phyloP scores from a whole-genome alignment of 1,140 invertebrate species.

The Eubasilissa regina region DNA sequence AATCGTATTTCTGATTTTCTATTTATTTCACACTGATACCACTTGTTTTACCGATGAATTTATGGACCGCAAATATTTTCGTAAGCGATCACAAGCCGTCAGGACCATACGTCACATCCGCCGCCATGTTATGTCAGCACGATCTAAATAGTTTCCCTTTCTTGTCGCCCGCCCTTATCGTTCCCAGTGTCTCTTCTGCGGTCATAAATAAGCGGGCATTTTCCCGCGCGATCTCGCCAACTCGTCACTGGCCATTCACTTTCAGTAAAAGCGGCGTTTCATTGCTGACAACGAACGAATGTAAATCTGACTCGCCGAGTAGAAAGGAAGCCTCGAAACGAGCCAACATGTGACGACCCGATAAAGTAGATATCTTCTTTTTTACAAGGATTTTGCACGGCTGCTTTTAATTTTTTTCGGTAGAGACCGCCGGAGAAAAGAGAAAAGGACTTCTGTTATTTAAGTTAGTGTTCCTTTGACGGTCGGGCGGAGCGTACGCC shows the following conservation, averaged over 20 bases:
- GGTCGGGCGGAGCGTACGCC: conserved; percentile 9
- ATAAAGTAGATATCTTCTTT: not conserved
- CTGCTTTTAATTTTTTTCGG: not conserved
- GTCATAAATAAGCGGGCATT: too few relatives aligned
- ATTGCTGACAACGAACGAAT: not conserved
- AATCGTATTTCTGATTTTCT: too few relatives aligned
- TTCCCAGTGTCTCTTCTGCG: too few relatives aligned
- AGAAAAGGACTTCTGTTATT: not conserved
- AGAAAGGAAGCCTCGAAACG: not conserved
- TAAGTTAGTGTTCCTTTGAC: not conserved
- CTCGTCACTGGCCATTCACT: not conserved
- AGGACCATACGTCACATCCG: too few relatives aligned
- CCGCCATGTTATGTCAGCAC: too few relatives aligned
- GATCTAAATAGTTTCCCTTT: too few relatives aligned
- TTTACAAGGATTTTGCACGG: not conserved
- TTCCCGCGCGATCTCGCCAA: not conserved
- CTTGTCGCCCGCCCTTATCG: too few relatives aligned
- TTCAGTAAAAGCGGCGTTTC: conserved; percentile 4
- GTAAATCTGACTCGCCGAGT: not conserved
- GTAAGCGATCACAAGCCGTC: too few relatives aligned
- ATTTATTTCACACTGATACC: too few relatives aligned
- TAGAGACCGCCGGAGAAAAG: not conserved
- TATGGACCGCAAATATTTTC: too few relatives aligned
- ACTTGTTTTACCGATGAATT: too few relatives aligned
- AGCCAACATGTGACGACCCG: not conserved